Conservation (phyloP, 2,888 invertebrate genomes). For the Mesoligia furuncula region DNA sequence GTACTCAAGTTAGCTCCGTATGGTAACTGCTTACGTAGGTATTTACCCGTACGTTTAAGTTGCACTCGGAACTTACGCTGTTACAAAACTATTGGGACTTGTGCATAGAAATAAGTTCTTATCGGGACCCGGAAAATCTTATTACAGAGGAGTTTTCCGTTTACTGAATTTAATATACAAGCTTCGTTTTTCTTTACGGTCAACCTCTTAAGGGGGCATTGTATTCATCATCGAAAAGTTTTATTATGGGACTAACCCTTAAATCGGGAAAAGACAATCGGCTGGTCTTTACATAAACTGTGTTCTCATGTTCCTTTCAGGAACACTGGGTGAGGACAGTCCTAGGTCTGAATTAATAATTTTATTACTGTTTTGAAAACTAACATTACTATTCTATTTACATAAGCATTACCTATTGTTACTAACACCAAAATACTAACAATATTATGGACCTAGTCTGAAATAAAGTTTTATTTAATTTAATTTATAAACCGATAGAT, state of each 20-base stretch:
- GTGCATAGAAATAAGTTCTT: conserved; percentile 12
- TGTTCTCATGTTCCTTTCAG: no score
- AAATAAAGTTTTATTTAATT: no score
- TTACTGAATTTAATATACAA: not conserved
- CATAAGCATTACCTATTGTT: no score
- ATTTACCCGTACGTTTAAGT: conserved; percentile 26
- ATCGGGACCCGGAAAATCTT: conserved; percentile 5
- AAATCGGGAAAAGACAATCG: not conserved
- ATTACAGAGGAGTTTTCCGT: not conserved
- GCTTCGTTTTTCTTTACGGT: not conserved
- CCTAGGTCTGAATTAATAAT: no score
- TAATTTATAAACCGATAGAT: no score
- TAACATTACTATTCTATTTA: no score
- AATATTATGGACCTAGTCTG: no score
- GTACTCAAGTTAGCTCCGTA: not conserved
- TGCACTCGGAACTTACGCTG: conserved; percentile 5
- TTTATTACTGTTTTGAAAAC: no score
- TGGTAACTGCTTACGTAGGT: conserved; percentile 18
- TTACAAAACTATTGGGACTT: conserved; percentile 4
- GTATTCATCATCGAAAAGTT: not conserved
- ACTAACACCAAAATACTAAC: no score
- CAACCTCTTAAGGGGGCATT: not conserved
- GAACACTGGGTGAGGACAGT: no score
- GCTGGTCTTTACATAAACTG: not conserved
- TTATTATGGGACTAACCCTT: not conserved